Evolutionary conservation across 2,888 invertebrate species (phyloP).

Genomic region (Allophyes oxyacanthae): DNA sequence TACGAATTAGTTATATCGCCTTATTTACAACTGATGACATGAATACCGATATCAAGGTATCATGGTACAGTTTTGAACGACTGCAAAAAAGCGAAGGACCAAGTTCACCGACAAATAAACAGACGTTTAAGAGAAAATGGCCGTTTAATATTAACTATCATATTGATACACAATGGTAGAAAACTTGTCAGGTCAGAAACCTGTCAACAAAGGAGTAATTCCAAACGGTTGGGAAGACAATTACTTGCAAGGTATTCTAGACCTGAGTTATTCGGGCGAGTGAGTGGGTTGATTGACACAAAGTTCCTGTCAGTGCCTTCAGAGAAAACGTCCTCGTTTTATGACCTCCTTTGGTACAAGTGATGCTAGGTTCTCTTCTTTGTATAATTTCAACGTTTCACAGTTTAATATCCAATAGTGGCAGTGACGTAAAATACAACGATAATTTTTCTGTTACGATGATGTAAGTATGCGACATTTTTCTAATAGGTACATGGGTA

Average conservation of each 20-base stretch:
- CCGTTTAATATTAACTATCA: too few species aligned
- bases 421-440: not conserved
- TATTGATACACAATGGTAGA: too few species aligned
- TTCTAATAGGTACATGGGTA: too few species aligned
- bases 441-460: too few species aligned
- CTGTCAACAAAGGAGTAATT: slow-evolving; percentile 6
- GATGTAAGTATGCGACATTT: too few species aligned
- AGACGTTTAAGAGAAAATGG: too few species aligned
- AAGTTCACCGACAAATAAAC: too few species aligned
- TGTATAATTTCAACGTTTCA: not conserved
- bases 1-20: slow-evolving; percentile 36
- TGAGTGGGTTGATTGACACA: slow-evolving; percentile 15
- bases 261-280: slow-evolving; percentile 6
- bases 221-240: slow-evolving; percentile 21
- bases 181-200: too few species aligned
- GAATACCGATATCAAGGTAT: slow-evolving; percentile 22
- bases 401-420: not conserved
- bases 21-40: slow-evolving; percentile 38
- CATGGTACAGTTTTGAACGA: not conserved
- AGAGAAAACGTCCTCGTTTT: too few species aligned
- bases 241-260: slow-evolving; percentile 26
- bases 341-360: too few species aligned
- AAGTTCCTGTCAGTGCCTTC: too few species aligned
- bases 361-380: too few species aligned
- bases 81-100: not conserved